Conservation (phyloP, 2,113 vertebrate genomes). For the Podarcis raffonei region DNA sequence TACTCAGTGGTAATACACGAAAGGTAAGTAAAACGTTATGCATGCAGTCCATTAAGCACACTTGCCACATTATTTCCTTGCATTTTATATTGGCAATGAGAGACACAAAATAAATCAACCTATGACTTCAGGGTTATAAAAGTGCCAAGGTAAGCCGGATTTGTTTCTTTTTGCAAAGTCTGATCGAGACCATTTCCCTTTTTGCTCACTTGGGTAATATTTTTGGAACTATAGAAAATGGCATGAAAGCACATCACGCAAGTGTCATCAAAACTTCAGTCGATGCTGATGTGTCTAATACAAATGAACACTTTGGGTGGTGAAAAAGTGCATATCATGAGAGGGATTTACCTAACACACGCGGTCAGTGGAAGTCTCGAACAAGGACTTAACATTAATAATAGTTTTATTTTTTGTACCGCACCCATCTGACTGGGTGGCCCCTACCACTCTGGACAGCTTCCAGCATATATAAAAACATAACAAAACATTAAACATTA, state of each 20-base stretch:
- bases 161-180: not conserved
- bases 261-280: not conserved
- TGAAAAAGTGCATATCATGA: not conserved
- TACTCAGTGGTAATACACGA: slow-evolving; percentile 33
- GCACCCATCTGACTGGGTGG: no score
- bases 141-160: slow-evolving; percentile 28
- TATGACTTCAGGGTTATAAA: not conserved
- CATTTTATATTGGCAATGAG: slow-evolving; percentile 39
- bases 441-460: no score
- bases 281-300: not conserved
- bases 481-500: no score
- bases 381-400: no score
- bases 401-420: no score
- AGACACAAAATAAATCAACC: slow-evolving; percentile 35
- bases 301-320: not conserved
- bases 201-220: slow-evolving; percentile 35
- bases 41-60: slow-evolving; percentile 11
- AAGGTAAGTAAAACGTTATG: slow-evolving; percentile 12
- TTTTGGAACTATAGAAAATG: not conserved
- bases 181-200: slow-evolving; percentile 29
- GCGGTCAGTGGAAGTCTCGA: no score
- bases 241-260: not conserved
- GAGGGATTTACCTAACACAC: no score
- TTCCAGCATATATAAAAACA: no score
- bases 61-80: slow-evolving; percentile 24